Evolutionary conservation across 2,113 vertebrate species (phyloP).

Genomic region (Psittacus erithacus): DNA sequence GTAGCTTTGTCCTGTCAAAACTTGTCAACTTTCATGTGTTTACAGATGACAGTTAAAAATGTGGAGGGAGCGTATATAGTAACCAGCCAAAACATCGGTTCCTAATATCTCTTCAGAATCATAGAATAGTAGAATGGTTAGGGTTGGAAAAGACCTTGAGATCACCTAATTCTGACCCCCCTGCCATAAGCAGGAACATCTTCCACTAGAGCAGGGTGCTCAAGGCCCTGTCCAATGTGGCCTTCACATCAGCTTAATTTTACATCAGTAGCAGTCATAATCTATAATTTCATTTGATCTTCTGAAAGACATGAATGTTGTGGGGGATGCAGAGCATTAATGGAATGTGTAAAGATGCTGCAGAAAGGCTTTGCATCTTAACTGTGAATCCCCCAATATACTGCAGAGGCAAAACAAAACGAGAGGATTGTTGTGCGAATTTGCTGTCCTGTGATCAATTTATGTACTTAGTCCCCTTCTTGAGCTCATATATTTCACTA

Average conservation of each 20-base stretch:
- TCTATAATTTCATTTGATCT: background rate
- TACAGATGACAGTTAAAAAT: background rate
- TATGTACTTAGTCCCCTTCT: background rate
- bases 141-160: background rate
- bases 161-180: background rate
- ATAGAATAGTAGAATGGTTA: background rate
- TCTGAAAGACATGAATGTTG: background rate
- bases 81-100: background rate
- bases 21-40: background rate
- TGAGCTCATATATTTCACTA: background rate
- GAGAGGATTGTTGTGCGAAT: background rate
- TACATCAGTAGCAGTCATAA: background rate
- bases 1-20: background rate
- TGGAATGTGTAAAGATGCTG: background rate
- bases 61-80: background rate
- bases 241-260: background rate
- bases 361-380: background rate
- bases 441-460: background rate
- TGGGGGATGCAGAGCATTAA: background rate
- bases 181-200: background rate
- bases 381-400: background rate
- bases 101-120: background rate
- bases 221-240: background rate
- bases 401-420: background rate
- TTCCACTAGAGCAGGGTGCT: background rate